phyloP scores from a whole-genome alignment of 2,797 vertebrate species.

The Hafferia zeledoni region DNA sequence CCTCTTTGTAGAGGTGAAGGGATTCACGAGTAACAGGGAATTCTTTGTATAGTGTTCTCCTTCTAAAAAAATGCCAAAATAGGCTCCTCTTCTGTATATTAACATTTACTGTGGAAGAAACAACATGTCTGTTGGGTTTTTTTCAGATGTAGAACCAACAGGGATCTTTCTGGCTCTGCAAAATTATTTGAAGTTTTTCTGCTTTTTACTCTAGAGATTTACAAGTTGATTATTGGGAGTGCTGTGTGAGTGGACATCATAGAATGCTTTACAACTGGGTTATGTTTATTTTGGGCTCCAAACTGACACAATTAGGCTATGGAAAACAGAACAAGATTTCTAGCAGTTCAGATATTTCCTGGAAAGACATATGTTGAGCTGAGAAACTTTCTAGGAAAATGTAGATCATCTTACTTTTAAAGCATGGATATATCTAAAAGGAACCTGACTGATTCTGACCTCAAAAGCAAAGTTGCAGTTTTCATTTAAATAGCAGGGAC shows the following conservation, averaged over 20 bases:
- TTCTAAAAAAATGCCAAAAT: background rate
- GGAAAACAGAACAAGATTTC: background rate
- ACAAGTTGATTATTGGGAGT: constrained; percentile 6
- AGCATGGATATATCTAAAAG: background rate
- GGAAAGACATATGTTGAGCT: background rate
- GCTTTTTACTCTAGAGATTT: background rate
- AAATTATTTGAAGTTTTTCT: background rate
- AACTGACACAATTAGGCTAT: background rate
- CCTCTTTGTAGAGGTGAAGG: background rate
- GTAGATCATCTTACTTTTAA: background rate
- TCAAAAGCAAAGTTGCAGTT: background rate
- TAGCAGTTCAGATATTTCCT: constrained; percentile 14
- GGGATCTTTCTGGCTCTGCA: background rate
- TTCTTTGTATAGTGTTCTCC: background rate
- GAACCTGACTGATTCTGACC: background rate
- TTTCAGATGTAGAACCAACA: background rate
- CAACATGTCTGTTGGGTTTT: background rate
- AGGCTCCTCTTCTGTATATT: constrained; percentile 12
- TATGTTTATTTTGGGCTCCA: constrained; percentile 21
- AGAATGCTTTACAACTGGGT: background rate
- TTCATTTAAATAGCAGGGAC: background rate
- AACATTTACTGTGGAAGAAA: background rate
- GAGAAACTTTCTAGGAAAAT: constrained; percentile 33
- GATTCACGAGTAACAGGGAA: constrained; percentile 11
- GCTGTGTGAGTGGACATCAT: background rate